phyloP scores from a whole-genome alignment of 2,797 vertebrate genomes.

The Propithecus deckenii region DNA sequence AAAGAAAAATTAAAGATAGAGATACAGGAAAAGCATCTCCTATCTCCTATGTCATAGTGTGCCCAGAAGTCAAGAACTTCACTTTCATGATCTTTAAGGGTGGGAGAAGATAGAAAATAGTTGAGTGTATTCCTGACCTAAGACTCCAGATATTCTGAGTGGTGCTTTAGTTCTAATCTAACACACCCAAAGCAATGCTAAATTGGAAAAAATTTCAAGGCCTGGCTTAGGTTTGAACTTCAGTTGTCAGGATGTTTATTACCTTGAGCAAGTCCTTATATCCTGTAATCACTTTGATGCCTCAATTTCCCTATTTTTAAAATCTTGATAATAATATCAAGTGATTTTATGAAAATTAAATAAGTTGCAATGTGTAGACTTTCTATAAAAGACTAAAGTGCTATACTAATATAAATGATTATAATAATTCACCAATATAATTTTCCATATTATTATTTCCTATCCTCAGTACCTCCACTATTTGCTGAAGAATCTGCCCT shows the following conservation, averaged over 20 bases:
- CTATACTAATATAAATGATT: background rate
- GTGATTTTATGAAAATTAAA: background rate
- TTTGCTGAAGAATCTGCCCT: background rate
- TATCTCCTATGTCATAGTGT: background rate
- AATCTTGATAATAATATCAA: background rate
- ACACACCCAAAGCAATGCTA: background rate
- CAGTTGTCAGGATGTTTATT: background rate
- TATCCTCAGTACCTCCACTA: background rate
- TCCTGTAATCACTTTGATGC: background rate
- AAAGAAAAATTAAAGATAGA: background rate
- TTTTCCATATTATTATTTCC: background rate
- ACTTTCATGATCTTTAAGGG: background rate
- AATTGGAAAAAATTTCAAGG: background rate
- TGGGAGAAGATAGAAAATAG: background rate
- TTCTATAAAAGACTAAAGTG: background rate
- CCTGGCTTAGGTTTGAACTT: background rate
- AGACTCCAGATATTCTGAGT: background rate
- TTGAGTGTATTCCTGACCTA: background rate
- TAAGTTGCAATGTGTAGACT: background rate
- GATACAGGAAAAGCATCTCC: background rate
- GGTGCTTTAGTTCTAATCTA: background rate
- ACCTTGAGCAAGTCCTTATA: background rate
- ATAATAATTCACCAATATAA: background rate
- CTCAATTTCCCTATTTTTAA: background rate
- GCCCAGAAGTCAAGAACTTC: background rate